A percentile compares a stretch with the other conserved stretches of the same genome.
phyloP scores from a whole-genome alignment of 2,888 invertebrate genomes.

The Lithophane socia region DNA sequence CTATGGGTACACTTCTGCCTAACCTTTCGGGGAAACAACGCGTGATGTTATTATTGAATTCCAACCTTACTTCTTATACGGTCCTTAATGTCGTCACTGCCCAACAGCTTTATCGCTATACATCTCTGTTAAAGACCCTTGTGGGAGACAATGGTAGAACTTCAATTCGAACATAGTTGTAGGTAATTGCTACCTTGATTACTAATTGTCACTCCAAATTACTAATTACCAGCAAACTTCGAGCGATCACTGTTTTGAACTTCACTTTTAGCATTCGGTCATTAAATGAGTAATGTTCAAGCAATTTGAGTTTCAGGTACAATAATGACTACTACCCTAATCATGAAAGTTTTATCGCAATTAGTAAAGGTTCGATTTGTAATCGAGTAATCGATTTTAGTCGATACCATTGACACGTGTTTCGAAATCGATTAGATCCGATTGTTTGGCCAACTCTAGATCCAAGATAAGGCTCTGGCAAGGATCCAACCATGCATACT shows the following conservation, averaged over 20 bases:
- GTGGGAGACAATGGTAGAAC: not conserved
- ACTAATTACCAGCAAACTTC: conserved; percentile 3
- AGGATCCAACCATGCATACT: conserved; percentile 46
- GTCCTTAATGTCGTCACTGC: not conserved
- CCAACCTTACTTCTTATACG: not conserved
- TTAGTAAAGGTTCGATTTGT: conserved; percentile 24
- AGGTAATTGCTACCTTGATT: conserved; percentile 13
- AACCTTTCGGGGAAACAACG: too few species aligned
- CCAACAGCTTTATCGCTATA: not conserved
- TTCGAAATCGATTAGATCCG: conserved; percentile 24
- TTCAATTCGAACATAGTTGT: conserved; percentile 1
- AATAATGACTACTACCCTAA: conserved; percentile 22
- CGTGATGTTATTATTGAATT: not conserved
- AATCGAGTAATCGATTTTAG: conserved; percentile 24
- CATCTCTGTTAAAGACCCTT: not conserved
- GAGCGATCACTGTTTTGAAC: conserved; percentile 35
- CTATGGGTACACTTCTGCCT: too few species aligned
- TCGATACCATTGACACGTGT: conserved; percentile 11
- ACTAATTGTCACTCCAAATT: conserved; percentile 25
- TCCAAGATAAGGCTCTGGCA: conserved; percentile 41
- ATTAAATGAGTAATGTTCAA: conserved; percentile 35
- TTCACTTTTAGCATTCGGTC: conserved; percentile 17
- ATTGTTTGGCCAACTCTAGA: conserved; percentile 24
- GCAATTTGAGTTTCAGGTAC: conserved; percentile 23
- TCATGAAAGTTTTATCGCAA: conserved; percentile 33